Conservation (phyloP, 92 coral and sea anemone species). For the Phenganax stokvisi region DNA sequence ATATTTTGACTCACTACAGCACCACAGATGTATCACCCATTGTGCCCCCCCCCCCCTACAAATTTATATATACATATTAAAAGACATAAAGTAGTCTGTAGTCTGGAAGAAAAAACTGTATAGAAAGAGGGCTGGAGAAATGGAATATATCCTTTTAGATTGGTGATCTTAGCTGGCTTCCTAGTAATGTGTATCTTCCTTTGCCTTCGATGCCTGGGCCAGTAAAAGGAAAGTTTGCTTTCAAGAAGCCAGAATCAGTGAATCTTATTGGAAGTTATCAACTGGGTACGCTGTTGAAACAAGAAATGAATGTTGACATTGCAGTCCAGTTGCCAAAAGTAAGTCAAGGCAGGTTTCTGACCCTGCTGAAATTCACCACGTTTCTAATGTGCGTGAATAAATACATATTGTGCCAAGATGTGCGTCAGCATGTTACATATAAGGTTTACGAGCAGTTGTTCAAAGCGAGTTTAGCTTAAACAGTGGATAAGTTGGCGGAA, state of each 20-base stretch:
- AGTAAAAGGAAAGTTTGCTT: conserved; percentile 78
- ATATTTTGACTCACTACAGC: background rate
- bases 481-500: too few relatives aligned
- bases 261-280: conserved; percentile 90
- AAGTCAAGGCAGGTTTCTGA: background rate
- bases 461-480: too few relatives aligned
- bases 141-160: conserved; percentile 41
- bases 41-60: too few relatives aligned
- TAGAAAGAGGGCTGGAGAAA: background rate
- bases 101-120: too few relatives aligned
- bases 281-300: conserved; percentile 73
- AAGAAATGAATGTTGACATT: conserved; percentile 73
- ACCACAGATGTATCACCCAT: too few relatives aligned
- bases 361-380: too few relatives aligned
- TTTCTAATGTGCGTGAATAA: too few relatives aligned
- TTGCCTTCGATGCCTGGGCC: conserved; percentile 66
- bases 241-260: conserved; percentile 61
- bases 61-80: too few relatives aligned
- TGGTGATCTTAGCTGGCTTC: conserved; percentile 64
- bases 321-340: conserved; percentile 93
- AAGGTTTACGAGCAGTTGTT: too few relatives aligned
- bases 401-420: too few relatives aligned
- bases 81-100: too few relatives aligned
- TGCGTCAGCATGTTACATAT: too few relatives aligned
- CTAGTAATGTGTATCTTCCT: conserved; percentile 63